These are phyloP conservation scores for Enoplosus armatus DNA, from an alignment of 2,797 vertebrate species.

Conservation along the genomic window DNA sequence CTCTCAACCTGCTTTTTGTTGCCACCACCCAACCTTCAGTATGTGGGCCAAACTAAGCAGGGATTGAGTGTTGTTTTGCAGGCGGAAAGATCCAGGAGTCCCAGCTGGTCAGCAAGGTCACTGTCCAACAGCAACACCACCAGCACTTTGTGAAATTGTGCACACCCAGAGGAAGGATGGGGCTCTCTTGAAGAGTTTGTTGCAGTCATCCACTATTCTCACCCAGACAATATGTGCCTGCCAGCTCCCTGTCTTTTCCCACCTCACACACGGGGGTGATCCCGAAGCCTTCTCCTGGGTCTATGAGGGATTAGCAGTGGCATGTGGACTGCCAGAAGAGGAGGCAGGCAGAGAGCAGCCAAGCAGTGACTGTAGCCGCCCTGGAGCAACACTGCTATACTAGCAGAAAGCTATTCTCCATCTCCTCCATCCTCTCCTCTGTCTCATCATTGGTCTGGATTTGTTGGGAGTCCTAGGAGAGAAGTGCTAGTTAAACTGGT, in stretches of 20 bases:
- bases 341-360: conserved; percentile 48
- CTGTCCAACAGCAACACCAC: conserved; percentile 55
- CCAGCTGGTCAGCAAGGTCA: conserved; percentile 51
- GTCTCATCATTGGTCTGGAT: background rate
- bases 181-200: conserved; percentile 29
- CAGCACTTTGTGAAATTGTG: conserved; percentile 25
- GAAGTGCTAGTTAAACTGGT: background rate
- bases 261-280: conserved; percentile 58
- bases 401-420: background rate
- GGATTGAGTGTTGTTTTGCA: conserved; percentile 22
- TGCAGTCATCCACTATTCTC: conserved; percentile 41
- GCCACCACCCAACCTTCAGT: conserved; percentile 25
- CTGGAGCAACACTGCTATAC: conserved; percentile 15
- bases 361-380: conserved; percentile 40
- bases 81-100: conserved; percentile 26
- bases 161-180: conserved; percentile 38
- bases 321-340: conserved; percentile 58
- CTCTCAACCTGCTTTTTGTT: background rate
- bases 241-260: conserved; percentile 54
- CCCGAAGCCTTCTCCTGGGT: conserved; percentile 57
- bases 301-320: conserved; percentile 61
- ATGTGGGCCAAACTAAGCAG: conserved; percentile 25
- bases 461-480: background rate
- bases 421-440: conserved; percentile 1
- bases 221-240: conserved; percentile 49